A percentile compares a stretch with the other conserved stretches of the same genome.
phyloP scores from a whole-genome alignment of 2,113 vertebrate genomes.

The Genyomyrus donnyi region DNA sequence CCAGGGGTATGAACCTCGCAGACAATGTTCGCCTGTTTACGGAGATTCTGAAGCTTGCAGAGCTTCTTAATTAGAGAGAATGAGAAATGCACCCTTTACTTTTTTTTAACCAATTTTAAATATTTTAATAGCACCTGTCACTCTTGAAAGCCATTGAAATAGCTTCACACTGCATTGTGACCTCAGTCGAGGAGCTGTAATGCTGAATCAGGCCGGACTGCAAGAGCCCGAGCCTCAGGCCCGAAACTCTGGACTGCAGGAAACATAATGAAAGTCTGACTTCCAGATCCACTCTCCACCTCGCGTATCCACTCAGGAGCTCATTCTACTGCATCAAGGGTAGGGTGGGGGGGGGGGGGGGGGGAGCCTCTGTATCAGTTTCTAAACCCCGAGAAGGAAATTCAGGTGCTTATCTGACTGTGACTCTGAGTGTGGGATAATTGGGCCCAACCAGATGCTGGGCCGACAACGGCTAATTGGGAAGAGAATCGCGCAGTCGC shows the following conservation, averaged over 20 bases:
- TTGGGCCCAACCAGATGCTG: slow-evolving; percentile 2
- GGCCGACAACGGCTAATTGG: slow-evolving; percentile 6
- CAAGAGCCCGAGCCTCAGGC: background rate
- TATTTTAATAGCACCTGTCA: background rate
- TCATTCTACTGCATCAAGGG: background rate
- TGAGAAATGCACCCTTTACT: background rate
- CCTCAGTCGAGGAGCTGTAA: background rate
- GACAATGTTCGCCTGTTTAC: background rate
- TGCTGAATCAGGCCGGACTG: background rate
- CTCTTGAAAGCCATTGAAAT: background rate
- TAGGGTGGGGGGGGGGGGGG: background rate
- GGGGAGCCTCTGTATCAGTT: background rate
- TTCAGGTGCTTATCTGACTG: slow-evolving; percentile 8
- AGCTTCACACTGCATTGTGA: background rate
- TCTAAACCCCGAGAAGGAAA: background rate
- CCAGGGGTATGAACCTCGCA: background rate
- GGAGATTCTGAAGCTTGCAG: background rate
- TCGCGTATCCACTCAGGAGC: background rate
- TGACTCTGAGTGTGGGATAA: background rate
- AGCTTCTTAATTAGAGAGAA: background rate
- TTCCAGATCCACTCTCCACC: too few relatives aligned
- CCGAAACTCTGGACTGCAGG: background rate
- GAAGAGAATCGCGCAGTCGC: background rate
- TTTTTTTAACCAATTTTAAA: background rate
- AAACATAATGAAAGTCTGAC: background rate